Evolutionary conservation across 2,113 vertebrate species (phyloP), one percentile per base, ranked within the genome.

Genomic region (Leiothrix lutea): DNA sequence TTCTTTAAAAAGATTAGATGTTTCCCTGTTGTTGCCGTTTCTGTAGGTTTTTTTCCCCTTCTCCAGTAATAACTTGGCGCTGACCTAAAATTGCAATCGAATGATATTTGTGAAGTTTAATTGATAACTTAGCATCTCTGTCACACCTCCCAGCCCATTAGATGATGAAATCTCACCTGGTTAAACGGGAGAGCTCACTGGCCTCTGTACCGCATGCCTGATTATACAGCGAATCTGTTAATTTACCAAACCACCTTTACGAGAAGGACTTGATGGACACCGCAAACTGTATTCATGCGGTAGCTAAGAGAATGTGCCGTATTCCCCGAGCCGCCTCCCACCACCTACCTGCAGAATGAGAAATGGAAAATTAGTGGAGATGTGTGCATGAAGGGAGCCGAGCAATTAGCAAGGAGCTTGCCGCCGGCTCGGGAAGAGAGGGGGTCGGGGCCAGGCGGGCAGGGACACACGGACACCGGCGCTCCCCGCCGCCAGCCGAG

Each of bases 311-410:
- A 98, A 98, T 97, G 97, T 96, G 96, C 98, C 95, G 97, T 99
- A 98, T 99, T 98, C 98, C 98, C 98, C 91, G 97, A 98, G 98
- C 98, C 98, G 97, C 95, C 98, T 97, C 96, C 98, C 97, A 98
- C 98, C 98, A 98, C 98, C 98, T 98, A 98, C 98, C 98, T 98
- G 97, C 98, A 97, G 99, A 99, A 99, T 99, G 98, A 98, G 98
- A 99, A 99, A 99, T 99, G 98, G 98, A 98, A 99, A 99, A 99
- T 99, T 99, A 99, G 99, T 98, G 98, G 97, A 98, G 98, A 98
- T 99, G 99, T 99, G 99, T 98, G 98, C 97, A 98, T 98, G 99
- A 99, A 99, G 99, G 98, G 98, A 98, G 97, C 95, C 95, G 96
- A 98, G 98, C 99, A 99, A 99, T 99, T 99, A 99, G 98, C 97